phyloP scores from a whole-genome alignment of 1,140 invertebrate species.

The Sitodiplosis mosellana region DNA sequence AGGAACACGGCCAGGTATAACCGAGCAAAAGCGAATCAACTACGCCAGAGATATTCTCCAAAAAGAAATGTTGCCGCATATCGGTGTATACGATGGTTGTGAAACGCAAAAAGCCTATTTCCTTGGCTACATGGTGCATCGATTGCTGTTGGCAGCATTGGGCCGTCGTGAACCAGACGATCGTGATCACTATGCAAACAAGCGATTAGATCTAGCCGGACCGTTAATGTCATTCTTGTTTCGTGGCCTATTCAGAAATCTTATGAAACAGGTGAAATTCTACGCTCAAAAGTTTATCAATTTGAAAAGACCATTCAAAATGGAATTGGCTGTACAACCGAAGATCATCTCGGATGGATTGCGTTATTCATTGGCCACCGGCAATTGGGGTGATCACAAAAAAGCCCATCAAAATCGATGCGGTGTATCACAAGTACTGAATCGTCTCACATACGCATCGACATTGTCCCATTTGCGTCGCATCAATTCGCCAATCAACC shows the following conservation, averaged over 20 bases:
- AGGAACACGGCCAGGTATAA: constrained; percentile 91
- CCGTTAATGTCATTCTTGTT: constrained; percentile 91
- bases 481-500: constrained; percentile 89
- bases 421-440: constrained; percentile 82
- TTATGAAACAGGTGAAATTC: constrained; percentile 90
- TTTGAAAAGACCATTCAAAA: constrained; percentile 92
- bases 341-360: constrained; percentile 95
- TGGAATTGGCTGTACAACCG: constrained; percentile 93
- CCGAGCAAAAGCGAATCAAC: constrained; percentile 96
- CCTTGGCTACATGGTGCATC: constrained; percentile 96
- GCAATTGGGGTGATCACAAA: constrained; percentile 99
- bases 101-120: constrained; percentile 99
- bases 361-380: constrained; percentile 91
- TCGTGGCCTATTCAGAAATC: constrained; percentile 79
- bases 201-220: constrained; percentile 90
- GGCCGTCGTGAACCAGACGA: constrained; percentile 95
- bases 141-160: constrained; percentile 81
- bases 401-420: constrained; percentile 96
- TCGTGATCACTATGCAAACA: constrained; percentile 99
- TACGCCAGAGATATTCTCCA: constrained; percentile 98
- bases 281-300: constrained; percentile 99
- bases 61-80: constrained; percentile 98
- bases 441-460: constrained; percentile 85
- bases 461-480: constrained; percentile 86
- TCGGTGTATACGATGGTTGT: constrained; percentile 96